Conservation (phyloP, 2,113 vertebrate species). For the Strix uralensis region DNA sequence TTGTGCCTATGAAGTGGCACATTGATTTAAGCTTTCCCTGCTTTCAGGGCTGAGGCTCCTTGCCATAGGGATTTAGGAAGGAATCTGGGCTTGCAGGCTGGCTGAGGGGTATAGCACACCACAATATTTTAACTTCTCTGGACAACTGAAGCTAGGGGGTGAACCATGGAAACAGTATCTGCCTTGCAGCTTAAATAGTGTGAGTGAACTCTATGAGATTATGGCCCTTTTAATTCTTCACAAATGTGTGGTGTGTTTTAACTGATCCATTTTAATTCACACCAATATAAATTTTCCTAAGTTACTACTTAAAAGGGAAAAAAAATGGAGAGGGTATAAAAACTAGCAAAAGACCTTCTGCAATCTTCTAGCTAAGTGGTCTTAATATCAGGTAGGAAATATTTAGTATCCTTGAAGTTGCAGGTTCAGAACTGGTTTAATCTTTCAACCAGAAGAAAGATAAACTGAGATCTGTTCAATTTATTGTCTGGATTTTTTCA, state of each 20-base stretch:
- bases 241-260: neutral
- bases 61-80: neutral
- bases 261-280: neutral
- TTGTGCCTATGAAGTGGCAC: neutral
- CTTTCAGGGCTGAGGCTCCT: neutral
- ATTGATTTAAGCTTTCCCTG: neutral
- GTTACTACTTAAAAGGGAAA: neutral
- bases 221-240: neutral
- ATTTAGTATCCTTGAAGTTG: neutral
- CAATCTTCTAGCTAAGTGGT: neutral
- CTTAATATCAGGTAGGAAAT: neutral
- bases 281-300: neutral
- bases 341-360: neutral
- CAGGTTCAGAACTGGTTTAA: neutral
- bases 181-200: neutral
- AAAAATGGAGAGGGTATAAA: neutral
- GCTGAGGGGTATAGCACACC: neutral
- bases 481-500: neutral
- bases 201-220: neutral
- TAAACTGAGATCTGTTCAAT: neutral
- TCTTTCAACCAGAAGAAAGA: neutral
- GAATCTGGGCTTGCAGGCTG: neutral
- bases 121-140: neutral
- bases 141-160: neutral
- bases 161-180: neutral